Conservation (phyloP, 2,797 vertebrate genomes). For the Sebastes melanostomus region DNA sequence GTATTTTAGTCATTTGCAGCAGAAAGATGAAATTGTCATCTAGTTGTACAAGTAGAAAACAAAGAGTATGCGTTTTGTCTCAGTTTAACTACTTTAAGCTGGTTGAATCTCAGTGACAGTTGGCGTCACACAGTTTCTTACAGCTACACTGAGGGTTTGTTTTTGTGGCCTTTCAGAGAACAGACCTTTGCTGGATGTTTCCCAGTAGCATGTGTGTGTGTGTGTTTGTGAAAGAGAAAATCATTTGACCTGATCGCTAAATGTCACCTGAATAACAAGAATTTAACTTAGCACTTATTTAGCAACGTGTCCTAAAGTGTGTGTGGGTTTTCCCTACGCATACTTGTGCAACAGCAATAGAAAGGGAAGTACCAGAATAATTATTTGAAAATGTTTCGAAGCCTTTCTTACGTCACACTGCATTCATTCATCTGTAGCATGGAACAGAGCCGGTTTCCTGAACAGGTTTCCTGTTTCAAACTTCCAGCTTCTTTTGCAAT, state of each 20-base stretch:
- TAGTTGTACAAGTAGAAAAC: not conserved
- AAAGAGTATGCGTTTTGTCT: not conserved
- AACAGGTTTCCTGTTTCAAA: conserved; percentile 27
- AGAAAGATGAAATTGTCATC: not conserved
- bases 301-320: not conserved
- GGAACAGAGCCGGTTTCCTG: not conserved
- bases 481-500: conserved; percentile 10
- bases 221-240: no score
- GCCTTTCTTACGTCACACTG: not conserved
- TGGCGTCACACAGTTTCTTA: no score
- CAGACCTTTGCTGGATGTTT: no score
- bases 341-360: not conserved
- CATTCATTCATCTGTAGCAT: not conserved
- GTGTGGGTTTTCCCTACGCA: not conserved
- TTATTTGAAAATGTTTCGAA: not conserved
- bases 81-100: no score
- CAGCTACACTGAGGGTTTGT: no score
- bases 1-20: not conserved
- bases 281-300: no score
- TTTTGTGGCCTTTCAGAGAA: no score
- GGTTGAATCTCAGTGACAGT: no score
- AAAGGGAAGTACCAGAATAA: not conserved
- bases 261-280: no score
- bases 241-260: no score
- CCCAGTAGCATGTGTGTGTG: no score